Base-by-base conservation (phyloP, 2,113 vertebrate genomes). In the Columbina picui region DNA sequence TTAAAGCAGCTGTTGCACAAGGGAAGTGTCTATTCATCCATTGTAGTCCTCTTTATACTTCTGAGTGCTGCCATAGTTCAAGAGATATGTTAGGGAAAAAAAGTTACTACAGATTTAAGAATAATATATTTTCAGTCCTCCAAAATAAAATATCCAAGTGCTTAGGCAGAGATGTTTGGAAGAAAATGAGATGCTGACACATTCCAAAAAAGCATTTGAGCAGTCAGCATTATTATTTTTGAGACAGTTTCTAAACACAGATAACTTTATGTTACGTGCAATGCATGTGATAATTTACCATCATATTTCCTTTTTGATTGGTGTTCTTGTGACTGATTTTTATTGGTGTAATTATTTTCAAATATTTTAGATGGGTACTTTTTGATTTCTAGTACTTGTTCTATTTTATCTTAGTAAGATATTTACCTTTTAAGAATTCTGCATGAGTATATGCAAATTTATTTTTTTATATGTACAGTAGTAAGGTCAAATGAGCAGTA, bases 391-490 rank as follows among this genome's bases (percentile, higher is more conserved):
- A 1, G 4, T 73, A n/a, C 14, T 57, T 49, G 17, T 49, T 86
- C 14, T 70, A 0, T 34, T 67, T 85, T 82, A 11, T 65, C 17
- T 80, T 50, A n/a, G 16, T 6, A 30, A 57, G 17, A 14, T 50
- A 57, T 49, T 83, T 88, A 67, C 26, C 49, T 74, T 57, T 87
- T 26, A 50, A 45, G 50, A 74, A 77, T 55, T 81, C 81, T 68
- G 30, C 29, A 16, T 3, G 29, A 73, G 11, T 30, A 2, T 10
- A 38, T 32, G 75, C 32, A 87, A 89, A 59, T 69, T 59, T 2
- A 36, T 13, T 78, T 55, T 80, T 3, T 81, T 84, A 9, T 70
- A 23, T 43, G 32, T 49, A 70, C 38, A 59, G 38, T 13, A 41
- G 34, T 65, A 38, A 22, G 90, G 47, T 78, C 47, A 90, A 81